Evolutionary conservation across 2,113 vertebrate genomes (phyloP), one percentile per base, ranked within the genome.

Genomic region (Piaya cayana): DNA sequence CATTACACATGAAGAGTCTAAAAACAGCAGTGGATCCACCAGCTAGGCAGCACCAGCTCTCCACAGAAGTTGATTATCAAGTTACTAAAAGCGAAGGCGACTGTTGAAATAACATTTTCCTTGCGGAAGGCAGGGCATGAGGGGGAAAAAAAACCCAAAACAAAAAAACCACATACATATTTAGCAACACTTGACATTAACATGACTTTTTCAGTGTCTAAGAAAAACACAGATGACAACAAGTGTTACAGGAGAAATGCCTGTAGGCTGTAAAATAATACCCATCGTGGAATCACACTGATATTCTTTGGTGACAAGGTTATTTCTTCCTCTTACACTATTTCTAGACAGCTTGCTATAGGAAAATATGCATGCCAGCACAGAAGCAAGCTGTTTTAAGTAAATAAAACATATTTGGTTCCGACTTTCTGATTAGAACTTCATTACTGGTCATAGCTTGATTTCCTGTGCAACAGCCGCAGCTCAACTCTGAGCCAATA

Each of bases 81-180:
- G 34, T 36, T 59, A 13, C 22, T 15, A 27, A 49, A 11, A 63
- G 30, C 8, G 36, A 85, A 63, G 8, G 25, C 30, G 80, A n/a
- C 34, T 65, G 45, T 5, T 49, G 37, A 8, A 58, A 49, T 22
- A 49, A 53, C 53, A 11, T 17, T 53, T 52, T 59, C 58, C 49
- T 23, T 9, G 11, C 15, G n/a, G 27, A 86, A 75, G 13, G 36
- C 23, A 82, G 7, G 4, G n/a, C 26, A 76, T 5, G 47, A 21
- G 20, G 20, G 20, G 13, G 1, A 7, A n/a, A n/a, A n/a, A n/a
- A n/a, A n/a, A n/a, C n/a, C n/a, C n/a, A n/a, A n/a, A n/a, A n/a
- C n/a, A 37, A n/a, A 75, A 30, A 19, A 1, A 0, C 16, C 16
- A 55, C 50, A 9, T 1, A 56, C 26, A 29, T 13, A 77, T 64